Conservation (phyloP, 37 sponge, comb jelly and placozoan genomes). For the Corticium candelabrum region DNA sequence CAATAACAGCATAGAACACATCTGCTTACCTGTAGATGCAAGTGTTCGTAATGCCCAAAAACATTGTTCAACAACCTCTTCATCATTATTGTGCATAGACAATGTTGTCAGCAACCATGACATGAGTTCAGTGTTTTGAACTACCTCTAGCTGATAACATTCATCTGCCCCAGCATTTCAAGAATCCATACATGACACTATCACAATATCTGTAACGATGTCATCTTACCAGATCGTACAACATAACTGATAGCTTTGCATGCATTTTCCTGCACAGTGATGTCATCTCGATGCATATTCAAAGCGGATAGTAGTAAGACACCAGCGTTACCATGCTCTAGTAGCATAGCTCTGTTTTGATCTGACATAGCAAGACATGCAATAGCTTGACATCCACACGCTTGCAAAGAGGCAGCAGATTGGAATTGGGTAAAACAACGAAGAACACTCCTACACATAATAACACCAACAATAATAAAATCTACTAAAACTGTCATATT, state of each 20-base stretch:
- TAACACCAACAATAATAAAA: too few relatives aligned
- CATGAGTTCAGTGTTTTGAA: too few relatives aligned
- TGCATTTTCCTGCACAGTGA: background rate
- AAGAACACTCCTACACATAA: background rate
- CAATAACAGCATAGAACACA: too few relatives aligned
- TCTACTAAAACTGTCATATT: too few relatives aligned
- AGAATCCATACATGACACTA: too few relatives aligned
- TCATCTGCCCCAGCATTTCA: too few relatives aligned
- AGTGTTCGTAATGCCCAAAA: background rate
- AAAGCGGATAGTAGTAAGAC: background rate
- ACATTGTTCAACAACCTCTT: background rate
- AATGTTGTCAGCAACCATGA: too few relatives aligned
- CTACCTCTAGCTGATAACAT: too few relatives aligned
- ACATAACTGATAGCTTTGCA: background rate
- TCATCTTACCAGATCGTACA: too few relatives aligned
- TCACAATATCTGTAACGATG: too few relatives aligned
- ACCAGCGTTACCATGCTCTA: background rate
- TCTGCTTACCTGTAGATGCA: background rate
- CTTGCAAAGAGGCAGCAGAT: background rate
- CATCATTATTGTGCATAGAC: too few relatives aligned
- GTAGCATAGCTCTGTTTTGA: background rate
- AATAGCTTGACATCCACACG: background rate
- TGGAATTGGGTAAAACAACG: background rate
- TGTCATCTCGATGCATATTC: background rate
- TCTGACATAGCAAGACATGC: background rate